Conservation (phyloP, 2,888 invertebrate species). For the Xanthostigma xanthostigma region DNA sequence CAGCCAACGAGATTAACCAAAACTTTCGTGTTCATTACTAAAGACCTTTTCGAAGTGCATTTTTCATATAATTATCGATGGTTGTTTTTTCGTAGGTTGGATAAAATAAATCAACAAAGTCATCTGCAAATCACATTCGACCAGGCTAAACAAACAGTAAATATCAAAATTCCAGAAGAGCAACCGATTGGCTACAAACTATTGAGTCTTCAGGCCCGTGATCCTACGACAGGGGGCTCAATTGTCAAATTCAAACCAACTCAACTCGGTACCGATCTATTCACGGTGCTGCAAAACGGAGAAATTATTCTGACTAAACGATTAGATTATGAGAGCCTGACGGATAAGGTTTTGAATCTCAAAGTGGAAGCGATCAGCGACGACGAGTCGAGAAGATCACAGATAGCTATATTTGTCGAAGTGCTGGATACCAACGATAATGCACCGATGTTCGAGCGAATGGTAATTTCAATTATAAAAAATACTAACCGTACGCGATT, state of each 20-base stretch:
- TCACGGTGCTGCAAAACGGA: conserved; percentile 53
- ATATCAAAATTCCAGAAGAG: conserved; percentile 57
- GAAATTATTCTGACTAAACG: conserved; percentile 57
- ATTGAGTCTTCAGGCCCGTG: conserved; percentile 51
- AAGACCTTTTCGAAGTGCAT: too few species aligned
- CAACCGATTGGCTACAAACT: conserved; percentile 59
- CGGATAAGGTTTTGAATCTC: conserved; percentile 38
- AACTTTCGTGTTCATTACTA: too few species aligned
- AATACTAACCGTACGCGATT: background rate
- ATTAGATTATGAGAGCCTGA: conserved; percentile 63
- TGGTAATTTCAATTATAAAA: conserved; percentile 26
- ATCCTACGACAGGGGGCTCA: conserved; percentile 47
- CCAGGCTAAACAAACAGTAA: background rate
- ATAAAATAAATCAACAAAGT: too few species aligned
- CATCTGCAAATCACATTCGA: background rate
- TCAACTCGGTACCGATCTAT: conserved; percentile 35
- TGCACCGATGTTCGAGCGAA: conserved; percentile 51
- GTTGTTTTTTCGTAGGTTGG: too few species aligned
- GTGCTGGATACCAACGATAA: conserved; percentile 69
- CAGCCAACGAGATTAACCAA: too few species aligned
- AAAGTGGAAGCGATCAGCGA: conserved; percentile 40
- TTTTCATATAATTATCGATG: too few species aligned
- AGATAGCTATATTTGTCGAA: conserved; percentile 51
- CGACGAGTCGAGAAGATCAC: conserved; percentile 40
- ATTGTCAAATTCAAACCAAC: conserved; percentile 44